Evolutionary conservation across 2,888 invertebrate species (phyloP), one percentile per base, ranked within the genome.

Genomic region (Calameuta pallipes): DNA sequence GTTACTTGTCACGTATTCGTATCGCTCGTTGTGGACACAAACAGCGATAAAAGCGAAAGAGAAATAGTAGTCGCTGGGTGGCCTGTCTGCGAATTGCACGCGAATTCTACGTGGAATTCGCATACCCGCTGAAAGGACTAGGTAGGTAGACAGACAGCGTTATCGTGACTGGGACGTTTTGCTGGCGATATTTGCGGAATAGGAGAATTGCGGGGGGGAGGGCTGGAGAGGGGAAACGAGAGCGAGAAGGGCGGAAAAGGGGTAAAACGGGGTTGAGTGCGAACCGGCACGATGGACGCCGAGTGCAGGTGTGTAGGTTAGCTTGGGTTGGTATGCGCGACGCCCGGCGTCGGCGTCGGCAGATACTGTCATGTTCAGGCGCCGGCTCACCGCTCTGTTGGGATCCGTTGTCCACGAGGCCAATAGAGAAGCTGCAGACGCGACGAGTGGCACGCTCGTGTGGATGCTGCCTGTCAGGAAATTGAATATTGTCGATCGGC

Each of bases 341-440:
- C 82, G 81, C 81, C 83, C 83, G 85, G 77, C 86, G 86, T 85
- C 84, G 86, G 80, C 83, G 88, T 86, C 84, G 85, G 81, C 82
- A 86, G 89, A 89, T 89, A 89, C 86, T 89, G 89, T 90, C 89
- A 89, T 83, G 85, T 87, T 85, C 87, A 86, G 86, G 78, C 88
- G 87, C 85, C 87, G 87, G 83, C 82, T 86, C 86, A 81, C 79
- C 79, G 79, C 78, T 81, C 73, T 78, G 75, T 31, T 31, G 31
- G 34, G 33, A 71, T 31, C 31, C 71, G 31, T 71, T 71, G 71
- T 71, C 71, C 71, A 23, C 71, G 71, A 71, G 15, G 71, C 23
- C 71, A 31, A 34, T 71, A 23, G 31, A 71, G 71, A 71, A 31
- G 37, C 35, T 69, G 74, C 34, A 31, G 37, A 23, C 69, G 41